These are phyloP conservation scores for Tipula unca DNA, from an alignment of 2,888 invertebrate species.

Conservation along the genomic window DNA sequence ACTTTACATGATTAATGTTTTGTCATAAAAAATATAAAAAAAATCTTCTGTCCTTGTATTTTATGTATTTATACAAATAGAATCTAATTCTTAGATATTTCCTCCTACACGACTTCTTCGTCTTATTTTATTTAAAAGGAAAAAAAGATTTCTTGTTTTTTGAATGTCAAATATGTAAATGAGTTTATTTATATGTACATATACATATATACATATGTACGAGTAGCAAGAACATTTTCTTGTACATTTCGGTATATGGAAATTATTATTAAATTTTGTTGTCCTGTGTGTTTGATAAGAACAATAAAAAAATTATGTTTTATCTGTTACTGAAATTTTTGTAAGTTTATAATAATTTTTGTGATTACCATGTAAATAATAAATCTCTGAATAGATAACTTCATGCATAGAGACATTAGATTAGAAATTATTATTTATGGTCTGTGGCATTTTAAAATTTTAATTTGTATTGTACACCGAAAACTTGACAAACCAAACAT, in stretches of 20 bases:
- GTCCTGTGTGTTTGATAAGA: not conserved
- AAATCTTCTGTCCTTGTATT: not conserved
- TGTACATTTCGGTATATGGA: not conserved
- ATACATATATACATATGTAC: not conserved
- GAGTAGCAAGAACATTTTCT: not conserved
- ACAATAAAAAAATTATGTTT: not conserved
- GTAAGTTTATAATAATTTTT: not conserved
- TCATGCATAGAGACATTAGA: not conserved
- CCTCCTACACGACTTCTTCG: not conserved
- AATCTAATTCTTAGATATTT: not conserved
- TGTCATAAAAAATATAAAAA: not conserved
- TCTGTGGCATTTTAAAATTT: not conserved
- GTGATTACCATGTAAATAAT: not conserved
- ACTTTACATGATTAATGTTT: constrained; percentile 14
- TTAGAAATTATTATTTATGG: not conserved
- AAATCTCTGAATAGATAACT: not conserved
- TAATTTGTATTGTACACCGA: too few species aligned
- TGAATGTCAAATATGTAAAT: constrained; percentile 14
- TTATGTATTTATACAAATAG: not conserved
- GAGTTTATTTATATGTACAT: not conserved
- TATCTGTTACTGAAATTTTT: not conserved
- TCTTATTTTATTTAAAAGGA: not conserved
- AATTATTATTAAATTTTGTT: not conserved
- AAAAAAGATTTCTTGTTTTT: not conserved
- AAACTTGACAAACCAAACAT: too few species aligned